Evolutionary conservation across 2,797 vertebrate genomes (phyloP).

Genomic region (Orestias chungarensis): DNA sequence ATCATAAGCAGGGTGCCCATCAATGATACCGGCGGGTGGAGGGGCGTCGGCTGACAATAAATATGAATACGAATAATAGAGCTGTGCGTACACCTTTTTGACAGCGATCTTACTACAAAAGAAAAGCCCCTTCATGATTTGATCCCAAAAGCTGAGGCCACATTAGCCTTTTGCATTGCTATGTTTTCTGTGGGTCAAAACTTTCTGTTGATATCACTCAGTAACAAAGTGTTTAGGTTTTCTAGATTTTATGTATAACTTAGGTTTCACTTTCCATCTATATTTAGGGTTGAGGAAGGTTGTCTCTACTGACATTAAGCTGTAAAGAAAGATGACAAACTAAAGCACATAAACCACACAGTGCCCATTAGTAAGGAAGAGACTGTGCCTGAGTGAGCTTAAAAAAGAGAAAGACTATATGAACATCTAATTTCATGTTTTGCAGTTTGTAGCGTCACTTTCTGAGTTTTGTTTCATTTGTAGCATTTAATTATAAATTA

Average conservation of each 20-base stretch:
- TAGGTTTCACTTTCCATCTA: not conserved
- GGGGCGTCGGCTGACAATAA: too few relatives aligned
- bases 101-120: too few relatives aligned
- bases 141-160: slow-evolving; percentile 9
- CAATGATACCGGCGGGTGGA: too few relatives aligned
- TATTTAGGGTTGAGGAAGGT: not conserved
- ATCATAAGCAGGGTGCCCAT: too few relatives aligned
- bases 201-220: not conserved
- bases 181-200: not conserved
- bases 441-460: not conserved
- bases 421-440: not conserved
- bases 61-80: too few relatives aligned
- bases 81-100: too few relatives aligned
- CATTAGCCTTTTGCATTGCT: slow-evolving; percentile 13
- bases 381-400: not conserved
- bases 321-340: not conserved
- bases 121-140: not conserved
- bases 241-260: not conserved
- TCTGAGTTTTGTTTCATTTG: too few relatives aligned
- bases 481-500: too few relatives aligned
- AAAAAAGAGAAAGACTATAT: not conserved
- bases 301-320: not conserved
- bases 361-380: not conserved
- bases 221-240: not conserved
- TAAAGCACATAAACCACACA: not conserved